These are phyloP conservation scores for Aepyceros melampus DNA, from an alignment of 2,113 vertebrate genomes.

Conservation along the genomic window DNA sequence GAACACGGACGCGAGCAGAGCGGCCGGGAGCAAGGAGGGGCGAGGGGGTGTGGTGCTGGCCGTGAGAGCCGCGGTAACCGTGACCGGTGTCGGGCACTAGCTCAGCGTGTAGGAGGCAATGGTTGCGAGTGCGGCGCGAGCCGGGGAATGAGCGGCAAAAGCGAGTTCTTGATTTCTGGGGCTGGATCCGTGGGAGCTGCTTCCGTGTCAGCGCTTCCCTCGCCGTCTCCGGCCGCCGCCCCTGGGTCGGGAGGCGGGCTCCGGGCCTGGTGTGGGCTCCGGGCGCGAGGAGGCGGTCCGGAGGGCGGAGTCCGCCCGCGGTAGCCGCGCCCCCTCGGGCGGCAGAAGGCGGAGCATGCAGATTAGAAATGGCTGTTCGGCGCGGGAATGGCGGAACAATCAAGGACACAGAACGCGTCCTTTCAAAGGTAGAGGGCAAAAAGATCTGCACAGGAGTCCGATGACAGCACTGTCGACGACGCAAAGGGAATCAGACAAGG, in stretches of 20 bases:
- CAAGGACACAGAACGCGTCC: neutral
- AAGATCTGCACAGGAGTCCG: neutral
- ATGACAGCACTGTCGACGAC: neutral
- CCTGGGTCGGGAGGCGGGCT: neutral
- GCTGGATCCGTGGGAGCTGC: neutral
- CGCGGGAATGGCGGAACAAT: neutral
- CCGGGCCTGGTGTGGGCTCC: neutral
- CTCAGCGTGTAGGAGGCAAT: neutral
- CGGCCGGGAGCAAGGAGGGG: neutral
- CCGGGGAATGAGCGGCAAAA: neutral
- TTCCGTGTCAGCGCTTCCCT: neutral
- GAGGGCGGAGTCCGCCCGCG: neutral
- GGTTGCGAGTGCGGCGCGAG: neutral
- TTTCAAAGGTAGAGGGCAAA: neutral
- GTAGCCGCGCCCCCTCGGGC: neutral
- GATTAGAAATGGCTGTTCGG: neutral
- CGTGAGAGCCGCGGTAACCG: neutral
- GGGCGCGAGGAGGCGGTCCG: neutral
- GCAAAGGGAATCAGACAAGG: neutral
- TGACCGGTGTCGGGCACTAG: neutral
- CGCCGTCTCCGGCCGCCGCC: neutral
- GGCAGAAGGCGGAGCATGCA: neutral
- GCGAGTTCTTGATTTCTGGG: neutral
- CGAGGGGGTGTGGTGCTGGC: neutral
- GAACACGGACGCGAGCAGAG: neutral